A percentile compares a stretch with the other conserved stretches of the same genome.
Conservation (phyloP, 2,888 invertebrate genomes). For the Trichacis sp. region DNA sequence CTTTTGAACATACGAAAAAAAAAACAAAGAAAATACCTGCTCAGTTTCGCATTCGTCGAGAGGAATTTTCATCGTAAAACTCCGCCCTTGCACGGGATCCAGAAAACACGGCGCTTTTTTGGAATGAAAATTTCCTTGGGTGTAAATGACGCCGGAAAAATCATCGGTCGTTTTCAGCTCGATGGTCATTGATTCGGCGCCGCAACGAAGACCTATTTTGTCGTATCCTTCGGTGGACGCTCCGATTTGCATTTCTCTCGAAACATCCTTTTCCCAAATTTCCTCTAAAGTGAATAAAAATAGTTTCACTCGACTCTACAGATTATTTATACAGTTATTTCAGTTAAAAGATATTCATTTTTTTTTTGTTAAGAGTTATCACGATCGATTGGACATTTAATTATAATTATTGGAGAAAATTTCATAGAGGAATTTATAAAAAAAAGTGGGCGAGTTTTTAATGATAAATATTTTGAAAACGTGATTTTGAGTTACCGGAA, state of each 20-base stretch:
- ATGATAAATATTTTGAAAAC: too few relatives aligned
- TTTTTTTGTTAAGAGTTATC: too few relatives aligned
- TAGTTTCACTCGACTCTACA: too few relatives aligned
- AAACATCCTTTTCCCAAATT: slow-evolving; percentile 71
- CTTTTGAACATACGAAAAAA: slow-evolving; percentile 37
- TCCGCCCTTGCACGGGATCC: slow-evolving; percentile 68
- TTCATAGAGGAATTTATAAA: too few relatives aligned
- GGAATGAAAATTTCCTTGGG: slow-evolving; percentile 74
- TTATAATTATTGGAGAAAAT: too few relatives aligned
- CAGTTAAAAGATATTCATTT: too few relatives aligned
- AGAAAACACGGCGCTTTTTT: slow-evolving; percentile 73
- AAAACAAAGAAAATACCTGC: too few relatives aligned
- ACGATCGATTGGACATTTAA: too few relatives aligned
- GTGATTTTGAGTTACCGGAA: too few relatives aligned
- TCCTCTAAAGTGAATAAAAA: slow-evolving; percentile 52
- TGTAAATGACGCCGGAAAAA: slow-evolving; percentile 75
- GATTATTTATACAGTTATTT: too few relatives aligned
- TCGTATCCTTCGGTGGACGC: slow-evolving; percentile 73
- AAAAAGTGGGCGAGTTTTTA: too few relatives aligned
- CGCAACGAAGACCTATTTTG: slow-evolving; percentile 72
- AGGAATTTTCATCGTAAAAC: slow-evolving; percentile 72
- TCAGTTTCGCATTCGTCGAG: slow-evolving; percentile 73
- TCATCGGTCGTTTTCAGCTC: slow-evolving; percentile 71
- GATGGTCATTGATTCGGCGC: slow-evolving; percentile 72
- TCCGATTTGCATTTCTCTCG: slow-evolving; percentile 73